Percentiles rank a stretch among this genome's conserved stretches.
phyloP scores from a whole-genome alignment of 2,888 invertebrate species.

The Julus scanicus region DNA sequence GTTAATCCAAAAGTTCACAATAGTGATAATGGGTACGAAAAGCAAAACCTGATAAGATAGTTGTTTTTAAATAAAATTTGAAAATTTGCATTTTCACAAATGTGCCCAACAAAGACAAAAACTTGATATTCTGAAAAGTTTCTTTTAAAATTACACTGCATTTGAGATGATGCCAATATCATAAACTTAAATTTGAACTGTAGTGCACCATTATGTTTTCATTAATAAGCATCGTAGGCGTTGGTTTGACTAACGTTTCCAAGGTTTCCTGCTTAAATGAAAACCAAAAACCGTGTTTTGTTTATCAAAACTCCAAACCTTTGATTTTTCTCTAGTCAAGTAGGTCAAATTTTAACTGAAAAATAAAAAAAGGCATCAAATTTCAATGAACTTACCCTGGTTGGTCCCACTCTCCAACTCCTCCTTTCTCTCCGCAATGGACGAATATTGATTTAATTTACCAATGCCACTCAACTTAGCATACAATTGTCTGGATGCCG shows the following conservation, averaged over 20 bases:
- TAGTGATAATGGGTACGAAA: no score
- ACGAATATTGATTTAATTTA: slow-evolving; percentile 15
- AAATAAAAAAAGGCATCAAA: not conserved
- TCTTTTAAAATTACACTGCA: no score
- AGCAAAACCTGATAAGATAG: no score
- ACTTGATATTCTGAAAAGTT: no score
- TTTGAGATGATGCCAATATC: no score
- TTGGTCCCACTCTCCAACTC: slow-evolving; percentile 31
- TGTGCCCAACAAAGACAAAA: no score
- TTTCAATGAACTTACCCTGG: not conserved
- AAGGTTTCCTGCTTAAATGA: not conserved
- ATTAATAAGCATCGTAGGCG: not conserved
- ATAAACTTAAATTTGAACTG: no score
- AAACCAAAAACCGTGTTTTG: not conserved
- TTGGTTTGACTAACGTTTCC: no score
- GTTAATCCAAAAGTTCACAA: no score
- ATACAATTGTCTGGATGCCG: slow-evolving; percentile 27
- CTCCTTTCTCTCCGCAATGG: slow-evolving; percentile 19
- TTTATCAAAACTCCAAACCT: not conserved
- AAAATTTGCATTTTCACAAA: no score
- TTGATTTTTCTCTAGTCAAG: not conserved
- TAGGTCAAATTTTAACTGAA: not conserved
- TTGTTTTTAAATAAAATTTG: no score
- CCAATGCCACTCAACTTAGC: slow-evolving; percentile 52
- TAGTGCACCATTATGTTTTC: no score